phyloP scores from a whole-genome alignment of 2,888 invertebrate genomes.

The Sarcophaga variegata region DNA sequence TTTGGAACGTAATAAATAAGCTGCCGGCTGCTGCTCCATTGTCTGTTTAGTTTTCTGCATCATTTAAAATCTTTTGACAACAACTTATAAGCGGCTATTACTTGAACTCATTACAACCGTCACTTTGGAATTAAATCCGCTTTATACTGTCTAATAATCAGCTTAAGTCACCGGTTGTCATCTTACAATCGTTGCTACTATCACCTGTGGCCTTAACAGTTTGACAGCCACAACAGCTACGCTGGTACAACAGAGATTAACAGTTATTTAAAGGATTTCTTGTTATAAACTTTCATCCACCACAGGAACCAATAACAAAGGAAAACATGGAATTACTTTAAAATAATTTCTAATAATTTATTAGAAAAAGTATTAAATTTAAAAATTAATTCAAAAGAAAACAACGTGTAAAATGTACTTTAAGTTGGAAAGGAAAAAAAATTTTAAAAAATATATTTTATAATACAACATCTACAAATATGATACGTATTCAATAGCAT shows the following conservation, averaged over 20 bases:
- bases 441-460: no score
- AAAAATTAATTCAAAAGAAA: no score
- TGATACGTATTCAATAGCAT: no score
- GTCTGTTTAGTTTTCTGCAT: no score
- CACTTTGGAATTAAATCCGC: slow-evolving; percentile 25
- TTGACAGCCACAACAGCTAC: neutral
- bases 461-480: no score
- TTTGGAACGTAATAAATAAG: no score
- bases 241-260: neutral
- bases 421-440: no score
- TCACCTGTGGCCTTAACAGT: slow-evolving; percentile 33
- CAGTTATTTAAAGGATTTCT: neutral
- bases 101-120: neutral
- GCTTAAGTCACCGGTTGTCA: slow-evolving; percentile 42
- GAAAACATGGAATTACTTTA: neutral
- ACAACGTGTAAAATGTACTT: no score
- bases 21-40: no score
- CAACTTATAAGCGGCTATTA: neutral
- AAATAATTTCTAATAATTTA: neutral
- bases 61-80: no score
- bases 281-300: neutral
- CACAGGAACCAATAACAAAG: neutral
- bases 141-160: slow-evolving; percentile 26
- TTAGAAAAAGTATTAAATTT: no score
- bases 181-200: slow-evolving; percentile 28